phyloP scores from a whole-genome alignment of 2,113 vertebrate species.

The Platysternon megacephalum region DNA sequence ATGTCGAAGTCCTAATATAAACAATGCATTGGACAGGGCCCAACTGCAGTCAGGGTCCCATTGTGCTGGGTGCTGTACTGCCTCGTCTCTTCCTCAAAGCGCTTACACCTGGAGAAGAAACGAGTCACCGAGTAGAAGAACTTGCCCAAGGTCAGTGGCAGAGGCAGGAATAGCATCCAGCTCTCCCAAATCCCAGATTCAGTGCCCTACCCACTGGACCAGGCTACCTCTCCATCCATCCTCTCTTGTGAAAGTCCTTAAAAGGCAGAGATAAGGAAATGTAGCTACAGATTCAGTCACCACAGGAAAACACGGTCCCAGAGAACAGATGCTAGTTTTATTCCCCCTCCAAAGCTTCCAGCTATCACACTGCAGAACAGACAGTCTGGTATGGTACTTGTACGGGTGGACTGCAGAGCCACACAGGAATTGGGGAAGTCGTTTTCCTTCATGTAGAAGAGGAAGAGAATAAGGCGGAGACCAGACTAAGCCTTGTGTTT shows the following conservation, averaged over 20 bases:
- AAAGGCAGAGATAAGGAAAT: not conserved
- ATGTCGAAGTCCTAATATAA: not conserved
- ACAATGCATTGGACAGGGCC: not conserved
- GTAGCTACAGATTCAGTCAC: not conserved
- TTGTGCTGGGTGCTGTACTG: not conserved
- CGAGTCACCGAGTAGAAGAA: not conserved
- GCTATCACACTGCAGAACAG: too few species aligned
- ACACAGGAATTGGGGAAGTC: not conserved
- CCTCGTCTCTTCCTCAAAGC: not conserved
- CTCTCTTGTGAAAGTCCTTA: not conserved
- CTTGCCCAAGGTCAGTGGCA: not conserved
- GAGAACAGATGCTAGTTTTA: too few species aligned
- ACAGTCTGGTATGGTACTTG: too few species aligned
- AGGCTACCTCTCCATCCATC: not conserved
- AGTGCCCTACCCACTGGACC: not conserved
- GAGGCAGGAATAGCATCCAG: not conserved
- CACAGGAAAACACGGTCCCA: not conserved
- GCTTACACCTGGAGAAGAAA: not conserved
- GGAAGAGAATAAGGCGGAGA: too few species aligned
- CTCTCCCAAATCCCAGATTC: not conserved
- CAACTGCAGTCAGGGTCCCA: not conserved
- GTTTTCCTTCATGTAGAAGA: not conserved
- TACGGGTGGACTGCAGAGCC: too few species aligned
- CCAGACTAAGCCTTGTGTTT: not conserved
- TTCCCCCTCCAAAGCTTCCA: too few species aligned